These are phyloP conservation scores for Triplophysa tibetana DNA, from an alignment of 2,113 vertebrate species.

Conservation along the genomic window DNA sequence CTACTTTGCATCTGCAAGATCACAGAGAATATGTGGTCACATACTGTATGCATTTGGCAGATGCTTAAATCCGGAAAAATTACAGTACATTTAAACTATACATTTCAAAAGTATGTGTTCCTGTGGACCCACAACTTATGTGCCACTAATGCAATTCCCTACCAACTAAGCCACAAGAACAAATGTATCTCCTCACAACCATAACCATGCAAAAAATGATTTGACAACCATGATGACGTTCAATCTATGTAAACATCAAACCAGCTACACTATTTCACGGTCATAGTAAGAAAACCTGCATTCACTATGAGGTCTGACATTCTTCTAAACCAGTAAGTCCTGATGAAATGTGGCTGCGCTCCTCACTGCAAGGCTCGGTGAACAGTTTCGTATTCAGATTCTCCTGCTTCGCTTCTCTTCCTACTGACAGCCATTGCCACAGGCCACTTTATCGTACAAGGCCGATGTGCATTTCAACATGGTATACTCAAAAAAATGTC, in stretches of 20 bases:
- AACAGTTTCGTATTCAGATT: constrained; percentile 37
- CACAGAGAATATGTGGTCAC: no score
- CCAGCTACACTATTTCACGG: background rate
- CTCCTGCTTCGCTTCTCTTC: constrained; percentile 18
- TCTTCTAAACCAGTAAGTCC: constrained; percentile 32
- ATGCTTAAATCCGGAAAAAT: no score
- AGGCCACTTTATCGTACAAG: constrained; percentile 47
- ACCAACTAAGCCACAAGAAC: no score
- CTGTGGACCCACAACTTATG: no score
- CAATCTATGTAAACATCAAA: constrained; percentile 2
- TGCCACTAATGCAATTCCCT: no score
- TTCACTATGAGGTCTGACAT: constrained; percentile 25
- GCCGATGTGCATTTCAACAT: constrained; percentile 50
- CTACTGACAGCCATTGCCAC: constrained; percentile 46
- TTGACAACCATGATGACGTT: background rate
- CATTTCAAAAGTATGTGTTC: no score
- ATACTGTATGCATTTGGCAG: no score
- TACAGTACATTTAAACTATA: no score
- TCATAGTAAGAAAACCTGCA: constrained; percentile 15
- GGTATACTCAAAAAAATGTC: constrained; percentile 20
- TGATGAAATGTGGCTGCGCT: constrained; percentile 38
- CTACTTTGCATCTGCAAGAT: no score
- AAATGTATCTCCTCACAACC: no score
- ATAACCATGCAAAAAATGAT: background rate
- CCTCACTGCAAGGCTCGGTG: constrained; percentile 31